phyloP scores from a whole-genome alignment of 1,140 invertebrate species.

The Trichomalopsis sarcophagae region DNA sequence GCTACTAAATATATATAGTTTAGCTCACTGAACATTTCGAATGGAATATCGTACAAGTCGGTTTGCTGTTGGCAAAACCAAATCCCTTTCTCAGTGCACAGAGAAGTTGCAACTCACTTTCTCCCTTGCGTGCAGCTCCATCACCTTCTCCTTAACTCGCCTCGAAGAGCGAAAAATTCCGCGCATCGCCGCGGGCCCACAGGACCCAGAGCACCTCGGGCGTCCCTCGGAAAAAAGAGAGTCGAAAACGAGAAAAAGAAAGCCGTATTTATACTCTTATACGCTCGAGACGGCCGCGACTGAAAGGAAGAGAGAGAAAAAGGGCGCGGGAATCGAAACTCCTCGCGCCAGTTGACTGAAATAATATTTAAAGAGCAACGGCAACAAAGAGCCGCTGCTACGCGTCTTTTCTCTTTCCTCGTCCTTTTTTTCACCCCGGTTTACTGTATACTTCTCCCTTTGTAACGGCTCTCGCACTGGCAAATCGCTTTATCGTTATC shows the following conservation, averaged over 20 bases:
- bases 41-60: no score
- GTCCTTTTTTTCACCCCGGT: no score
- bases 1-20: no score
- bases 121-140: background rate
- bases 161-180: background rate
- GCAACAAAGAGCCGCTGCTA: slow-evolving; percentile 36
- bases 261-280: background rate
- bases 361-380: slow-evolving; percentile 54
- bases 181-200: background rate
- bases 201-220: background rate
- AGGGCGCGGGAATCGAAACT: slow-evolving; percentile 18
- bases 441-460: background rate
- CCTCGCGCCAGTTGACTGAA: slow-evolving; percentile 27
- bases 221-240: background rate
- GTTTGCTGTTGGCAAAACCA: no score
- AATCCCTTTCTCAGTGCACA: no score
- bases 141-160: background rate
- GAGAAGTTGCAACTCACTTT: background rate
- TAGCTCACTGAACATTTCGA: no score
- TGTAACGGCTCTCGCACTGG: background rate
- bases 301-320: background rate
- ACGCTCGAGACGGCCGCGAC: background rate
- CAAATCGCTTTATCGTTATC: slow-evolving; percentile 30
- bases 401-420: background rate
- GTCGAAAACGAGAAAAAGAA: background rate